Evolutionary conservation across 1,140 invertebrate species (phyloP), one percentile per base, ranked within the genome.

Genomic region (Drosophila fuyamai): DNA sequence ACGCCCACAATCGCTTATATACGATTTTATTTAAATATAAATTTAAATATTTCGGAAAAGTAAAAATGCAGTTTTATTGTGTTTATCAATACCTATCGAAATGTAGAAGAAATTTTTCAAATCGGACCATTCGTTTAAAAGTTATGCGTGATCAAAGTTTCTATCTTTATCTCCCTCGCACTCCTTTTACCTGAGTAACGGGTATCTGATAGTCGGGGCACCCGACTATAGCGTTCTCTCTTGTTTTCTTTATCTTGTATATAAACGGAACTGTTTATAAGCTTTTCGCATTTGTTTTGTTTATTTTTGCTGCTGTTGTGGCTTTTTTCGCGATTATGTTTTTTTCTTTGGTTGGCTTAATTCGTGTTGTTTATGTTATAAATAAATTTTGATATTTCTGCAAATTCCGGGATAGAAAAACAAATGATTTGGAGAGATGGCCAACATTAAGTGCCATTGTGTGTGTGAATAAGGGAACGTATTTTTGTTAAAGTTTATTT

Each of bases 331-430:
- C 66, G 43, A 67, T 60, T 75, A 65, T 46, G 35, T 58, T 41
- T 51, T 35, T 61, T 66, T 59, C 47, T 62, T 71, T 41, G 59
- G 53, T 54, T 75, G 57, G 55, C 63, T 86, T 86, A 50, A 75
- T 83, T 83, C 47, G 68, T 75, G 72, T 82, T 82, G 83, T 88
- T 86, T 83, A 83, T 79, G 76, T 88, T 86, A 86, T 83, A 88
- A 88, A 88, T 82, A 83, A 46, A 72, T 72, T 73, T 71, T 72
- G 63, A 79, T 83, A 59, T 55, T 79, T 76, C 51, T 66, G 73
- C 77, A 78, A 81, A 81, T 76, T 79, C 66, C 72, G 66, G 43
- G 43, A 23, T 50, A 66, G 59, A 46, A 61, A 61, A 67, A 55
- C 50, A 41, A 44, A 58, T 38, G 32, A 40, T 44, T 76, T 41